Evolutionary conservation across 2,797 vertebrate species (phyloP), one percentile per base, ranked within the genome.

Genomic region (Platalea minor): DNA sequence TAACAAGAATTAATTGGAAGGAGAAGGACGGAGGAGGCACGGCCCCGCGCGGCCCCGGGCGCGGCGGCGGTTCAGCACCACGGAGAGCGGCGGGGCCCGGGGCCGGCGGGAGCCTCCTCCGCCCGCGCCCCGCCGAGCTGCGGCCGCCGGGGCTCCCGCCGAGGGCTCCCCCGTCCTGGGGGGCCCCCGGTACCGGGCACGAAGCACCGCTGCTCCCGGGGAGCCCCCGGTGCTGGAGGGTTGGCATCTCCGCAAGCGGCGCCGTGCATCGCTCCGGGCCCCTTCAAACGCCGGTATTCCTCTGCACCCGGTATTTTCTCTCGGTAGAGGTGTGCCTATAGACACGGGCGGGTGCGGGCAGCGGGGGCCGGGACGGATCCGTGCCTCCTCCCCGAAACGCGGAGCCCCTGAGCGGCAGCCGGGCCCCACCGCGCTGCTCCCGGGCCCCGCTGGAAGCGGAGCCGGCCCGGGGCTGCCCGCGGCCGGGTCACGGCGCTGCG

Each of bases 1-100:
- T 29, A 1, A 45, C 16, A 31, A 9, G 4, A 7, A 63, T 68
- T 65, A 78, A 88, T 67, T 13, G 57, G 53, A 6, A 51, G 6
- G 67, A 20, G 39, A 1, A 54, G 57, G 70, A 23, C 39, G 56
- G 81, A 45, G 70, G 7, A 54, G 61, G 6, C 77, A 3, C 37
- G 43, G 46, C 60, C 64, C 73, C 29, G 84, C 78, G 23, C 60
- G 51, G 82, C 46, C 51, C 86, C 83, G 72, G 74, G n/a, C 10
- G 68, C 79, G 54, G 69, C 64, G 37, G 76, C 48, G 20, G 64
- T 91, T 95, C 94, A 96, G 95, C 95, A 94, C 94, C 95, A 96
- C 94, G 94, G 94, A 95, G 95, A 95, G 95, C 95, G 92, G 88
- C 92, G 72, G 59, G 10, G 89, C 57, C 89, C 94, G 83, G 80